phyloP scores from a whole-genome alignment of 2,113 vertebrate genomes.

The Oxyruncus cristatus region DNA sequence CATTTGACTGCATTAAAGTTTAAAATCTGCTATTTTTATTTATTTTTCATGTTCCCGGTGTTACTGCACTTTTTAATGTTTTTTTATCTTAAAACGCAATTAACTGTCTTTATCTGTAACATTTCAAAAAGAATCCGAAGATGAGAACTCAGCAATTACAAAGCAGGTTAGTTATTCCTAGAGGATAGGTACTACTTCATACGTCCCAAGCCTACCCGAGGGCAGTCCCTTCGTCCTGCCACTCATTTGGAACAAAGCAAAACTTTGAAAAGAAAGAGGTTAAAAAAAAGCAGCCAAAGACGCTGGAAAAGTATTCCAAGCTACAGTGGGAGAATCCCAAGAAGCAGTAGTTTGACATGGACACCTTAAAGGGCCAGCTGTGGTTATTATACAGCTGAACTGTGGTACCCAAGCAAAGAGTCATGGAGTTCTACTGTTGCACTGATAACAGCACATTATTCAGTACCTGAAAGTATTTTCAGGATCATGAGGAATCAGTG shows the following conservation, averaged over 20 bases:
- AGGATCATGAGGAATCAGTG: neutral
- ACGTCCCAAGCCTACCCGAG: neutral
- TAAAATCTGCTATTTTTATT: neutral
- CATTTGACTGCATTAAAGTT: fast-evolving
- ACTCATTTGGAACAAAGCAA: neutral
- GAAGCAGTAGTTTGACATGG: neutral
- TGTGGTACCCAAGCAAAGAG: neutral
- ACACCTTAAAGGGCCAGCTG: neutral
- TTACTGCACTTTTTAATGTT: neutral
- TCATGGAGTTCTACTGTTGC: neutral
- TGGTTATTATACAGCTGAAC: neutral
- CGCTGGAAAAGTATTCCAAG: neutral
- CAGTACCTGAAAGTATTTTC: neutral
- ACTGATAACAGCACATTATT: neutral
- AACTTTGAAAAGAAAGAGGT: neutral
- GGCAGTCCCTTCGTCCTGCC: neutral
- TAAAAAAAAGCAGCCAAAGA: neutral
- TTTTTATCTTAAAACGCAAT: neutral
- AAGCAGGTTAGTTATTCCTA: neutral
- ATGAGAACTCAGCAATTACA: neutral
- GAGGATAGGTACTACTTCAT: neutral
- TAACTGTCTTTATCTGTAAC: neutral
- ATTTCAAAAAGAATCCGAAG: neutral
- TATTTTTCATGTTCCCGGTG: neutral
- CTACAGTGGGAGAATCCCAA: neutral